Evolutionary conservation across 2,797 vertebrate genomes (phyloP).

Genomic region (Kryptolebias ocellatus): DNA sequence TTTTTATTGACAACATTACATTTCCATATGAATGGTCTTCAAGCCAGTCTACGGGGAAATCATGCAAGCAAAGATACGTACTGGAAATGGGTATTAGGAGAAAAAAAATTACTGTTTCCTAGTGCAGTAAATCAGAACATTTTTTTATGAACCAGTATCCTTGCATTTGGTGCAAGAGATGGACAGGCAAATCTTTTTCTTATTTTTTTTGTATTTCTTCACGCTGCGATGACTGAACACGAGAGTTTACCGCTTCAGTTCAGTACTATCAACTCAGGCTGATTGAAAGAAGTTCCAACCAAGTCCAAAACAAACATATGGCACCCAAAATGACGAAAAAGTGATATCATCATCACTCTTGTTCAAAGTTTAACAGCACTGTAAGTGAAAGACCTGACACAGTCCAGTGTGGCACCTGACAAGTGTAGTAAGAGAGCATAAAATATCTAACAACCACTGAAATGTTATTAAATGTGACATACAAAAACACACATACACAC

Average conservation of each 20-base stretch:
- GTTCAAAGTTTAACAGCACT: too few relatives aligned
- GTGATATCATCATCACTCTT: too few relatives aligned
- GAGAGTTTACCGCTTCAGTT: slow-evolving; percentile 5
- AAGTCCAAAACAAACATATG: neutral
- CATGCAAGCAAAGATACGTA: neutral
- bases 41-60: slow-evolving; percentile 3
- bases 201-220: neutral
- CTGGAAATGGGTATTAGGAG: slow-evolving; percentile 5
- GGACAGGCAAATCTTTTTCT: neutral
- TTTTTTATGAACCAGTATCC: slow-evolving; percentile 1
- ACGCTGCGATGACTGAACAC: slow-evolving; percentile 10
- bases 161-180: slow-evolving; percentile 4
- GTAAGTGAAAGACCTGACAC: too few relatives aligned
- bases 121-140: neutral
- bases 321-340: too few relatives aligned
- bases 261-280: neutral
- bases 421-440: too few relatives aligned
- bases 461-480: too few relatives aligned
- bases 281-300: neutral
- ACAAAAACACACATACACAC: too few relatives aligned
- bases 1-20: slow-evolving; percentile 22
- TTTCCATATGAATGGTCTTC: slow-evolving; percentile 22
- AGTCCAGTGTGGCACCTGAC: too few relatives aligned
- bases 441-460: too few relatives aligned
- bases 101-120: slow-evolving; percentile 5